A percentile compares a stretch with the other conserved stretches of the same genome.
These are phyloP conservation scores for Strigamia transsilvanica DNA, from an alignment of 2,888 invertebrate genomes.

Conservation along the genomic window DNA sequence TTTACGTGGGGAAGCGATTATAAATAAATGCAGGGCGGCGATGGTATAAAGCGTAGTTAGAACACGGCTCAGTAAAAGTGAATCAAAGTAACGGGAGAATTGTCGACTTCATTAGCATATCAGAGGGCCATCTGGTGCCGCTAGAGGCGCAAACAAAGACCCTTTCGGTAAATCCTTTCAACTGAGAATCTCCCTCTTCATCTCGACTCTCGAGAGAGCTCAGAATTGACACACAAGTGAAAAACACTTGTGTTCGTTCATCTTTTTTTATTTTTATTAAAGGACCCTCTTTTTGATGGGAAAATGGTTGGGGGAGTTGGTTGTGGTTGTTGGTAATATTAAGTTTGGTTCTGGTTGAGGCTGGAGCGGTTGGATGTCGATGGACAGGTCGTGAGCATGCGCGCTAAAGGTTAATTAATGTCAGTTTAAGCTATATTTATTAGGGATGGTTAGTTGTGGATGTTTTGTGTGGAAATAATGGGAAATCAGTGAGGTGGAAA, in stretches of 20 bases:
- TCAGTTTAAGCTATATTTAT: too few species aligned
- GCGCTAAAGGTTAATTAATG: too few species aligned
- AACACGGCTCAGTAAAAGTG: slow-evolving; percentile 25
- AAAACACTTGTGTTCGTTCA: slow-evolving; percentile 25
- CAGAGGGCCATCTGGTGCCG: slow-evolving; percentile 27
- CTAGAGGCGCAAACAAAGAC: slow-evolving; percentile 37
- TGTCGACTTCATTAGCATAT: slow-evolving; percentile 31
- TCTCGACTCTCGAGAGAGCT: slow-evolving; percentile 24
- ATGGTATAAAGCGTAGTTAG: background rate
- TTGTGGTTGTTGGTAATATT: background rate
- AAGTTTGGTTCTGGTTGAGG: background rate
- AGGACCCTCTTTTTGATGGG: background rate
- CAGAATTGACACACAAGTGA: slow-evolving; percentile 22
- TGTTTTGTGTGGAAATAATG: too few species aligned
- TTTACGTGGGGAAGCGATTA: background rate
- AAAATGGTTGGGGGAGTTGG: background rate
- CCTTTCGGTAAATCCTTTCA: slow-evolving; percentile 38
- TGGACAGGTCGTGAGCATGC: background rate
- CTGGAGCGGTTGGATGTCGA: background rate
- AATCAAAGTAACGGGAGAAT: slow-evolving; percentile 31
- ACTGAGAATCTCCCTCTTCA: slow-evolving; percentile 12
- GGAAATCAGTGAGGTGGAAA: background rate
- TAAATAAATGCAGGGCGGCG: background rate
- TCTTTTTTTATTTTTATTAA: background rate
- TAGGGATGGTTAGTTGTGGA: too few species aligned